Base-by-base conservation (phyloP, 2,797 vertebrate species). In the Darevskia nairensis region DNA sequence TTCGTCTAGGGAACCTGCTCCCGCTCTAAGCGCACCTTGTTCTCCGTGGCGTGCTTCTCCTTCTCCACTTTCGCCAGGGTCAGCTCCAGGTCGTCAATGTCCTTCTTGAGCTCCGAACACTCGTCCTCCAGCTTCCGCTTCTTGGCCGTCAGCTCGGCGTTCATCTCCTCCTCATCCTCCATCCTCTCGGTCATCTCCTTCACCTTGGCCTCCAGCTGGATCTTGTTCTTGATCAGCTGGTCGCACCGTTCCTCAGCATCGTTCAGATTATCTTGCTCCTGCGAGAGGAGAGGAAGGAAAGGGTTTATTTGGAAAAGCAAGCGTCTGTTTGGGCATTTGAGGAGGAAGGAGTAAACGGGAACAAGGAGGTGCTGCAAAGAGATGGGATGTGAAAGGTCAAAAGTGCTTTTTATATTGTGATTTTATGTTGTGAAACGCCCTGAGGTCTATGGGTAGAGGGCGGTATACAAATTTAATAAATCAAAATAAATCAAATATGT, bases 1-100 rank as follows among this genome's bases (percentile, higher is more conserved):
- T 55, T 55, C 50, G 15, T 11, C 15, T 55, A 55, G 50, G 50
- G 9, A 23, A 3, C 41, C 44, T 23, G 75, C 27, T 55, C 3
- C 64, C 25, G 1, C 29, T 44, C 13, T 1, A 3, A 21, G 80
- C 44, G 71, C 59, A 95, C 96, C 95, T 98, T 98, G 89, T 98
- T 98, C 92, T 98, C 98, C 3, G 97, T 98, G 1, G 98, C 98
- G 1, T 98, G 98, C 85, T 98, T 98, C 91, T 98, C 98, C 82
- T 98, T 98, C 90, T 98, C 98, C 7, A 98, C 98, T 85, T 98
- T 98, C 75, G 98, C 98, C 90, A 98, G 86, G 0, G 98, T 98
- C 72, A 98, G 93, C 96, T 98, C 98, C 87, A 98, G 95, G 88
- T 98, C 98, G 88, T 98, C 98, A 0, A 98, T 98, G 50, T 98